These are phyloP conservation scores for Lophotriccus pileatus DNA, from an alignment of 2,797 vertebrate genomes.

Conservation along the genomic window DNA sequence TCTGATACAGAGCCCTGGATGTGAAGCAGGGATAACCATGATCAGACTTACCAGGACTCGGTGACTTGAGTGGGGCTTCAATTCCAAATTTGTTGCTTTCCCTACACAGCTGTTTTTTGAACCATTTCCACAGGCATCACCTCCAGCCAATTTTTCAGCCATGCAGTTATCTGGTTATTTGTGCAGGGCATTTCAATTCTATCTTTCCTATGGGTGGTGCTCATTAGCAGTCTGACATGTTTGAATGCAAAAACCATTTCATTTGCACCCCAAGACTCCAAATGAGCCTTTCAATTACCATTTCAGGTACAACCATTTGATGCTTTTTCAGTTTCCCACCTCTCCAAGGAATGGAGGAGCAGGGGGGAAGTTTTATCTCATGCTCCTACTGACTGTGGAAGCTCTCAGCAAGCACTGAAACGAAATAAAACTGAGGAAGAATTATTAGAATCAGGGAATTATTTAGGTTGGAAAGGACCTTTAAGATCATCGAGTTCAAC, in stretches of 20 bases:
- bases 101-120: not conserved
- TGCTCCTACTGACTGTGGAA: not conserved
- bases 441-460: not conserved
- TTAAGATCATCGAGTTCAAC: not conserved
- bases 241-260: not conserved
- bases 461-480: not conserved
- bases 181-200: not conserved
- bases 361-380: rapidly evolving
- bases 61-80: not conserved
- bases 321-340: not conserved
- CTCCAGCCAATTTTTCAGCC: not conserved
- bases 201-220: not conserved
- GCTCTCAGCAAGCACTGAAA: not conserved
- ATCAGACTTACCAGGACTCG: not conserved
- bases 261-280: not conserved
- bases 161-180: not conserved
- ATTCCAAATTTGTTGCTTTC: not conserved
- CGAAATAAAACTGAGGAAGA: not conserved
- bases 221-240: not conserved
- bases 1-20: not conserved
- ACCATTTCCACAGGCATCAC: not conserved
- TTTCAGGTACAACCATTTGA: not conserved
- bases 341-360: not conserved
- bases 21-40: not conserved
- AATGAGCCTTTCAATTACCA: not conserved